A percentile compares a stretch with the other conserved stretches of the same genome.
Conservation (phyloP, 2,113 vertebrate species). For the Gallinago paraguaiae region DNA sequence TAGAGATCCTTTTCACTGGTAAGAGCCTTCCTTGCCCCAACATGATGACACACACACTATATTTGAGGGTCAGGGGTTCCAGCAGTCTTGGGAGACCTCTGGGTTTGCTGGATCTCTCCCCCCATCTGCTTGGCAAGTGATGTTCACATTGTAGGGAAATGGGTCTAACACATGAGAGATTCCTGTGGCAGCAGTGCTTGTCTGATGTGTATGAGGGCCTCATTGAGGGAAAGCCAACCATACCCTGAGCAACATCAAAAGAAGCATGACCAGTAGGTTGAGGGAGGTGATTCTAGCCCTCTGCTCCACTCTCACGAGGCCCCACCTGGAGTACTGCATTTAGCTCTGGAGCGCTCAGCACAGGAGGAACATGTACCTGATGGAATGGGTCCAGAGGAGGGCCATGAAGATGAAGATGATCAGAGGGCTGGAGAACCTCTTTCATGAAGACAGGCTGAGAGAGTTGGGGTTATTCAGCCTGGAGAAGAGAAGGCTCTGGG, state of each 20-base stretch:
- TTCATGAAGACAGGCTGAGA: not conserved
- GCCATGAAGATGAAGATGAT: not conserved
- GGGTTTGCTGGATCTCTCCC: not conserved
- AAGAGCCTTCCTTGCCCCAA: not conserved
- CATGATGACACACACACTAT: fast-evolving
- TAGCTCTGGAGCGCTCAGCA: not conserved
- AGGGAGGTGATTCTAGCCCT: not conserved
- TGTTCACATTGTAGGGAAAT: not conserved
- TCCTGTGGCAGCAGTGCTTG: not conserved
- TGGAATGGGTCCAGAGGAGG: not conserved
- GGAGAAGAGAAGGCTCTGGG: not conserved
- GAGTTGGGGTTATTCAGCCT: not conserved
- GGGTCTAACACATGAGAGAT: fast-evolving
- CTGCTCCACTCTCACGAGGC: not conserved
- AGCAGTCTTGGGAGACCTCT: not conserved
- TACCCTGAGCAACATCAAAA: not conserved
- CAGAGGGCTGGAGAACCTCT: not conserved
- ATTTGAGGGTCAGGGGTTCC: not conserved
- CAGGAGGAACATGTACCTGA: not conserved
- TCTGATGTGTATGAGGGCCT: not conserved
- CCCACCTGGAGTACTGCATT: not conserved
- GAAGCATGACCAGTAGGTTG: not conserved
- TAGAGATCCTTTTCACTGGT: not conserved
- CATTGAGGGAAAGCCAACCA: not conserved
- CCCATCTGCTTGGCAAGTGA: not conserved